These are phyloP conservation scores for Delphinus delphis DNA, from an alignment of 2,113 vertebrate genomes.

Conservation along the genomic window DNA sequence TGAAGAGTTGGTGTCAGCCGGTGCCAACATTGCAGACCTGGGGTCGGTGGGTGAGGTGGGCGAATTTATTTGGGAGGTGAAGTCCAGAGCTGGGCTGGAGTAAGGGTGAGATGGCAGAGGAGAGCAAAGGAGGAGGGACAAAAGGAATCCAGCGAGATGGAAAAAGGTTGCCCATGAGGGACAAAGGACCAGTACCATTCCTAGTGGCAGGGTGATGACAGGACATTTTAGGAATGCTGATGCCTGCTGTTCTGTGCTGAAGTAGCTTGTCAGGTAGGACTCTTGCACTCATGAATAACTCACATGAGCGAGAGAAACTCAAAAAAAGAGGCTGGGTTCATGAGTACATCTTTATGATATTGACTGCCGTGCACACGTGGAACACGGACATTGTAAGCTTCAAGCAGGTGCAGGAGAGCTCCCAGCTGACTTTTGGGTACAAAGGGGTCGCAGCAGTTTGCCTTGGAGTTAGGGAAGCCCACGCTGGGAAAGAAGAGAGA, in stretches of 20 bases:
- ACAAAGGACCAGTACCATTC: not conserved
- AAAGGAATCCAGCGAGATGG: not conserved
- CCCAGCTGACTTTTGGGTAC: not conserved
- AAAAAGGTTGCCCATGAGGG: not conserved
- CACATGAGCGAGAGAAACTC: not conserved
- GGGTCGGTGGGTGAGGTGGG: not conserved
- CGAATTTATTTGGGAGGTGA: not conserved
- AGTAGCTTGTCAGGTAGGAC: not conserved
- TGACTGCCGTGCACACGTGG: accelerated
- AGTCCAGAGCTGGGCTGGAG: not conserved
- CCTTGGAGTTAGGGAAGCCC: not conserved
- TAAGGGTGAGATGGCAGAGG: not conserved
- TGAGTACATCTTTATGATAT: not conserved
- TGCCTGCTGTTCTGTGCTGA: not conserved
- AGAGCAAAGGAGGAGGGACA: not conserved
- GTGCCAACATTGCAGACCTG: not conserved
- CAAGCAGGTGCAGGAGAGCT: not conserved
- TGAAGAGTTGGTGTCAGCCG: not conserved
- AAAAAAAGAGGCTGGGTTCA: not conserved
- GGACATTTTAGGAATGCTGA: not conserved
- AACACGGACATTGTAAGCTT: not conserved
- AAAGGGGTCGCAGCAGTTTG: not conserved
- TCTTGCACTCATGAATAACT: not conserved
- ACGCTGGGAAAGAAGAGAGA: not conserved
- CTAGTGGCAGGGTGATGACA: not conserved